Evolutionary conservation across 2,888 invertebrate species (phyloP).

Genomic region (Syrphus vitripennis): DNA sequence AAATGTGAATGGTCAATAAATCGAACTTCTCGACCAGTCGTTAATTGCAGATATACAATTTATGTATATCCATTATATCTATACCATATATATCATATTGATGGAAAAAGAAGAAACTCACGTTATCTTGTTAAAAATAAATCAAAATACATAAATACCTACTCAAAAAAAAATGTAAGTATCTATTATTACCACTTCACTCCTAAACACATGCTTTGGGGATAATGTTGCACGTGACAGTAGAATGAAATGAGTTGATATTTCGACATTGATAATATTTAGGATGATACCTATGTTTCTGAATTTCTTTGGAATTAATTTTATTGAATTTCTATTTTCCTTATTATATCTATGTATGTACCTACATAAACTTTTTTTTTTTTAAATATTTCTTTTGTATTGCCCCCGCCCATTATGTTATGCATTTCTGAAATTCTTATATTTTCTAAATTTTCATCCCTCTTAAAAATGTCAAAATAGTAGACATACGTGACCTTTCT

Average conservation of each 20-base stretch:
- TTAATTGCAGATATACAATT: not conserved
- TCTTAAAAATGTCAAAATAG: too few relatives aligned
- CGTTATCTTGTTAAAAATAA: constrained; percentile 12
- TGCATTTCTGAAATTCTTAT: too few relatives aligned
- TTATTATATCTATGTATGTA: too few relatives aligned
- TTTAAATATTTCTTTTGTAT: too few relatives aligned
- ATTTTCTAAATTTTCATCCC: not conserved
- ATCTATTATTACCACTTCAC: constrained; percentile 1
- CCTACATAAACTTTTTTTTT: too few relatives aligned
- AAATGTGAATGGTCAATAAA: constrained; percentile 35
- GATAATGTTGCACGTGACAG: constrained; percentile 60
- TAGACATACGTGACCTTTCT: too few relatives aligned
- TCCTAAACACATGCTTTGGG: constrained; percentile 35
- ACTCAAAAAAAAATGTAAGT: not conserved
- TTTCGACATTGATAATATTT: not conserved
- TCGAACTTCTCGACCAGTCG: not conserved
- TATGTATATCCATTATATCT: not conserved
- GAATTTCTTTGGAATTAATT: not conserved
- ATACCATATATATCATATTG: not conserved
- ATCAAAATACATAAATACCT: not conserved
- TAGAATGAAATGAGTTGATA: not conserved
- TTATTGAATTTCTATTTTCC: too few relatives aligned
- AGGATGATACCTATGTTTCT: not conserved
- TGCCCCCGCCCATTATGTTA: too few relatives aligned
- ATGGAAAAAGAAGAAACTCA: not conserved